Evolutionary conservation across 2,888 invertebrate genomes (phyloP), one percentile per base, ranked within the genome.

Genomic region (Antheraea yamamai): DNA sequence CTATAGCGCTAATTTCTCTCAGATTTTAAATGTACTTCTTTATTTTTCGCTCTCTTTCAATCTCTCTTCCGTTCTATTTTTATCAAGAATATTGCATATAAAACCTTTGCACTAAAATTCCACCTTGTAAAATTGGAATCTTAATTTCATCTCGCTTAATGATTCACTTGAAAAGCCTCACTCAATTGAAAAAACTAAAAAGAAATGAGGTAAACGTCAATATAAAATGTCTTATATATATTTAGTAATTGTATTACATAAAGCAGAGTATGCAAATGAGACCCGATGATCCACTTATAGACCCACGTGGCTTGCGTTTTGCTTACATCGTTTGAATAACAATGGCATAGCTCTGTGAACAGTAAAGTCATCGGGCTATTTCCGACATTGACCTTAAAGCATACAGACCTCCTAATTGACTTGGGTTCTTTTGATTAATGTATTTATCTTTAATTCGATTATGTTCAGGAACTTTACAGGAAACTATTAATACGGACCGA

Each of bases 321-420:
- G 61, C 20, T 3, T 70, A 70, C 70, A 8, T 70, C 23, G 18
- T 35, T 39, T n/a, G 70, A 70, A 70, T 70, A 70, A 70, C 39
- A 70, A 70, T 70, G 7, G 39, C 39, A 70, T 12, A 10, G 39
- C n/a, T 39, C 70, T 20, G n/a, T 39, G 20, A 20, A n/a, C 35
- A 10, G 70, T 70, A 39, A 39, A 39, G 10, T 70, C 70, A 39
- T 66, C 26, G 26, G 26, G 64, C 20, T 30, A 39, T 39, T 70
- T 39, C 64, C 70, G 70, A 70, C 70, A 70, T 70, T 70, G 70
- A 70, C 70, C 70, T 70, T 70, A 70, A 39, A 70, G 20, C 39
- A 23, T 61, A 10, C 61, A 12, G n/a, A 18, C 18, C 18, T 55
- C 20, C 20, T 20, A 55, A 61, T 23, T 61, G 23, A 61, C 61